Evolutionary conservation across 2,888 invertebrate genomes (phyloP).

Genomic region (Chloromyia formosa): DNA sequence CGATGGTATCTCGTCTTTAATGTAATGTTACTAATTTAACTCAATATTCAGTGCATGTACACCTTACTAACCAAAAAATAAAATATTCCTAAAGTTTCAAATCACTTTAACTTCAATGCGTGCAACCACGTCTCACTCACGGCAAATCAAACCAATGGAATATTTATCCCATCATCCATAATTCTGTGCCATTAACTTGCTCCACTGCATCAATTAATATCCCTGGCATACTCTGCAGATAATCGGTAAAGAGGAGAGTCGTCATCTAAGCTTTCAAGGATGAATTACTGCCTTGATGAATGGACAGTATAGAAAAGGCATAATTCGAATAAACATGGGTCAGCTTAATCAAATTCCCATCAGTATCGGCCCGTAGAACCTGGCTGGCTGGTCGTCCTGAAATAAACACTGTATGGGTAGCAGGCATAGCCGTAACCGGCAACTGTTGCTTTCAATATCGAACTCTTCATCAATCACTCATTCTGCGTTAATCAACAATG

Average conservation of each 20-base stretch:
- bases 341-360: conserved; percentile 35
- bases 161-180: conserved; percentile 38
- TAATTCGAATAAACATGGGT: conserved; percentile 12
- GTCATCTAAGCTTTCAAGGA: not conserved
- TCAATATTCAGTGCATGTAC: too few species aligned
- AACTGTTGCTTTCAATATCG: conserved; percentile 31
- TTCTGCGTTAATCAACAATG: conserved; percentile 5
- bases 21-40: too few species aligned
- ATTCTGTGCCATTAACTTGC: conserved; percentile 39
- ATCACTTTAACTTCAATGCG: not conserved
- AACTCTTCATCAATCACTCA: conserved; percentile 39
- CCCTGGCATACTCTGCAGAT: conserved; percentile 37
- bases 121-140: not conserved
- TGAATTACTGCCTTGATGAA: not conserved
- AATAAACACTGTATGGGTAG: too few species aligned
- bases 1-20: too few species aligned
- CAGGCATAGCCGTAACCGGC: not conserved
- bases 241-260: conserved; percentile 16
- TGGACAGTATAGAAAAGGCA: not conserved
- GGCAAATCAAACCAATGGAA: not conserved
- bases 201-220: conserved; percentile 44
- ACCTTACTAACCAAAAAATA: too few species aligned
- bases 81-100: not conserved
- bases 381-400: not conserved
- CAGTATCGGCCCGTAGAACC: conserved; percentile 11